These are phyloP conservation scores for Salvator merianae DNA, from an alignment of 2,113 vertebrate species.

Conservation along the genomic window DNA sequence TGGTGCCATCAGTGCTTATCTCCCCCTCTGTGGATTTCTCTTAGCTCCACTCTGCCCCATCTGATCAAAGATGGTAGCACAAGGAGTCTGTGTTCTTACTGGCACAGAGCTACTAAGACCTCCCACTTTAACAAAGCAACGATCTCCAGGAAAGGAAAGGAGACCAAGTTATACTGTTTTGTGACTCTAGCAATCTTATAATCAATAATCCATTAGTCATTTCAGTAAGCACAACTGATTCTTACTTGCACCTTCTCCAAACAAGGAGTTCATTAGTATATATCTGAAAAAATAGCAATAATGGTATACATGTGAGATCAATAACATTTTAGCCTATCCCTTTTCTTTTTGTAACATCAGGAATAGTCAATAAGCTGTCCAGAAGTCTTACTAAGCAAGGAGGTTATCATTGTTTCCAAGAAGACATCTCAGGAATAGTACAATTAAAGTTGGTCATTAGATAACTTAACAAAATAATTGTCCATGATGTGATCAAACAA, in stretches of 20 bases:
- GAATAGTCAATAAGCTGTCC: not conserved
- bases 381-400: not conserved
- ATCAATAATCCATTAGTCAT: not conserved
- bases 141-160: not conserved
- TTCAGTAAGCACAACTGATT: not conserved
- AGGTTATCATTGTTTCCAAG: not conserved
- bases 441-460: not conserved
- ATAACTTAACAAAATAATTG: not conserved
- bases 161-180: not conserved
- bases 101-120: too few species aligned
- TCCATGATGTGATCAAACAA: not conserved
- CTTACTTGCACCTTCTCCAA: not conserved
- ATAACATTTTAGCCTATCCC: not conserved
- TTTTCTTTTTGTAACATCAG: not conserved
- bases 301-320: not conserved
- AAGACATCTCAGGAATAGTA: constrained; percentile 4
- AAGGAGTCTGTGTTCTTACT: too few species aligned
- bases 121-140: too few species aligned
- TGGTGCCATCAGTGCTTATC: too few species aligned
- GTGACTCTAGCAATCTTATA: not conserved
- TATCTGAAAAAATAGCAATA: not conserved
- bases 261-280: not conserved
- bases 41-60: too few species aligned
- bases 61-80: too few species aligned
- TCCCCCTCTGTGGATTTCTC: too few species aligned